phyloP scores from a whole-genome alignment of 2,888 invertebrate genomes.

The Drosophila maculinotata region DNA sequence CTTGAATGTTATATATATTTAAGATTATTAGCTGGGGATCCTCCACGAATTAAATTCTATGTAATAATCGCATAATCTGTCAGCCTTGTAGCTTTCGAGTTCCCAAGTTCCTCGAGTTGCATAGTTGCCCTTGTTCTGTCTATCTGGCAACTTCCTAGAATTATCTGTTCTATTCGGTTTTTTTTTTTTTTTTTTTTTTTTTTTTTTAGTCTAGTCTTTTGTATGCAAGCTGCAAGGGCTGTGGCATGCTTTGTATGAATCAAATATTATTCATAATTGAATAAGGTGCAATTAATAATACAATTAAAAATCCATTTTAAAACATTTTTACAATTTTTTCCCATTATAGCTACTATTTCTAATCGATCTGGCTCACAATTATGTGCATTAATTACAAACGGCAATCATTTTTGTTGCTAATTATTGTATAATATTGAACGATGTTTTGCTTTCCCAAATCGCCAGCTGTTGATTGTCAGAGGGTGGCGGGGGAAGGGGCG shows the following conservation, averaged over 20 bases:
- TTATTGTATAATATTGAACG: conserved; percentile 64
- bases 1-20: no score
- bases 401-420: conserved; percentile 76
- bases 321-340: conserved; percentile 65
- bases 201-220: conserved; percentile 20
- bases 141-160: conserved; percentile 48
- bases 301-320: conserved; percentile 76
- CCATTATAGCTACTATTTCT: conserved; percentile 50
- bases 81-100: conserved; percentile 26
- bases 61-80: background rate
- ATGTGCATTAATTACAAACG: conserved; percentile 76
- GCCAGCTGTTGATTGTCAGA: conserved; percentile 16
- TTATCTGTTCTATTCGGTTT: conserved; percentile 35
- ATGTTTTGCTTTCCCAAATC: conserved; percentile 75
- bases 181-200: background rate
- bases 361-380: conserved; percentile 72
- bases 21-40: background rate
- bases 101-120: conserved; percentile 31
- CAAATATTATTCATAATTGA: conserved; percentile 77
- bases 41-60: conserved; percentile 6
- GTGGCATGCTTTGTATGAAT: conserved; percentile 46
- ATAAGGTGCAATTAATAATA: conserved; percentile 80
- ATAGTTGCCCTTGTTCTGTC: conserved; percentile 38
- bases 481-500: background rate
- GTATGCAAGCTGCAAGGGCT: conserved; percentile 25